phyloP scores from a whole-genome alignment of 2,888 invertebrate species.

The Oasisia sp. region DNA sequence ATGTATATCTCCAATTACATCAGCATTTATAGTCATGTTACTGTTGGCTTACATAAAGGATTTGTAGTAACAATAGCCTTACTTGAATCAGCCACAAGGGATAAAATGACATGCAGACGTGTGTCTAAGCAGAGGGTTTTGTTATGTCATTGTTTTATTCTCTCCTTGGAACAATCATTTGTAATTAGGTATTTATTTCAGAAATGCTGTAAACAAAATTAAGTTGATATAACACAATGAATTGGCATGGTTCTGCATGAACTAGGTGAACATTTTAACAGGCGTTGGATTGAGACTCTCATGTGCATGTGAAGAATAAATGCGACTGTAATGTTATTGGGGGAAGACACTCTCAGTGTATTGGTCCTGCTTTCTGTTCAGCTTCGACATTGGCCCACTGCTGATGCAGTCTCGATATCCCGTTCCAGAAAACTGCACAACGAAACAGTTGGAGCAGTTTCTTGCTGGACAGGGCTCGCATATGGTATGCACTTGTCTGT shows the following conservation, averaged over 20 bases:
- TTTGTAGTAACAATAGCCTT: background rate
- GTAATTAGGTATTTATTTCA: too few species aligned
- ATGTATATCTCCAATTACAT: conserved; percentile 33
- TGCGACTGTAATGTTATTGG: background rate
- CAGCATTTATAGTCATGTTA: background rate
- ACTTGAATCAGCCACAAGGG: background rate
- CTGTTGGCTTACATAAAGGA: background rate
- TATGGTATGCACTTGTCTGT: conserved; percentile 47
- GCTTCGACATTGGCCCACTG: conserved; percentile 62
- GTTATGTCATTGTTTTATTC: background rate
- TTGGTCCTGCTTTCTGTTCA: conserved; percentile 36
- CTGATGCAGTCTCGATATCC: conserved; percentile 49
- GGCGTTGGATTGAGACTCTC: background rate
- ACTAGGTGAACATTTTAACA: background rate
- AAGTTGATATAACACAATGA: background rate
- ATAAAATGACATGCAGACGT: background rate
- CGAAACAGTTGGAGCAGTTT: conserved; percentile 46
- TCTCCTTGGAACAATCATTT: too few species aligned
- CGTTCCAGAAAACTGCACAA: conserved; percentile 48
- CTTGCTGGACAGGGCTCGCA: conserved; percentile 52
- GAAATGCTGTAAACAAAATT: too few species aligned
- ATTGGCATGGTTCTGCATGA: background rate
- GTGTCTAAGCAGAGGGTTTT: background rate
- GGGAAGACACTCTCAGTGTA: background rate
- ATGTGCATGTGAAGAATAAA: background rate